Evolutionary conservation across 2,797 vertebrate genomes (phyloP).

Genomic region (Cossypha niveicapilla): DNA sequence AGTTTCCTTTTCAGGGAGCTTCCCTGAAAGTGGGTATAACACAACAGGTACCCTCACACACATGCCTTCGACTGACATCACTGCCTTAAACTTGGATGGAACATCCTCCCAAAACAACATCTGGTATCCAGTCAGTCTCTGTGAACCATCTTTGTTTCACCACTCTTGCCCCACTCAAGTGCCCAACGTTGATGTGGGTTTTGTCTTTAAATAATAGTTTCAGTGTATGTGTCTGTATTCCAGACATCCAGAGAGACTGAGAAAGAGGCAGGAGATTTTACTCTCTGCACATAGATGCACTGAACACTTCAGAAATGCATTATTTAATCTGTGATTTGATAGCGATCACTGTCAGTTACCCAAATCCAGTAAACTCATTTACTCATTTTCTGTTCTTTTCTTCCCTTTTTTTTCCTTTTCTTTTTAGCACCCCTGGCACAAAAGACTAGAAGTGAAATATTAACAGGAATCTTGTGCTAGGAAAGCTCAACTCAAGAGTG

Average conservation of each 20-base stretch:
- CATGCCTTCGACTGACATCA: not conserved
- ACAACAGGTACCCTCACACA: not conserved
- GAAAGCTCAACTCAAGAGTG: not conserved
- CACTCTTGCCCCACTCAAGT: not conserved
- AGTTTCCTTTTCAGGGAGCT: not conserved
- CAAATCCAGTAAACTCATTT: not conserved
- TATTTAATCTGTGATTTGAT: conserved; percentile 19
- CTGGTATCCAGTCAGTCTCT: not conserved
- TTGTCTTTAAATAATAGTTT: not conserved
- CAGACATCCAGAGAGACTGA: not conserved
- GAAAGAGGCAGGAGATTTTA: not conserved
- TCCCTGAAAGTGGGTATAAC: not conserved
- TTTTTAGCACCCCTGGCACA: not conserved
- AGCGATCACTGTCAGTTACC: not conserved
- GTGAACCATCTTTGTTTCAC: not conserved
- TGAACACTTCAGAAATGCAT: not conserved
- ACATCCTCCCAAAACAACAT: not conserved
- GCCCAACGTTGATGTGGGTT: accelerated
- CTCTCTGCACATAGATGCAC: not conserved
- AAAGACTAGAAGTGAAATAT: conserved; percentile 10
- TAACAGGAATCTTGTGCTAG: not conserved
- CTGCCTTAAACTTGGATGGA: not conserved
- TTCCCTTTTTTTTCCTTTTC: accelerated
- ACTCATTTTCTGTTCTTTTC: not conserved
- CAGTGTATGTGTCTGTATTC: not conserved